Evolutionary conservation across 2,888 invertebrate genomes (phyloP).

Genomic region (Agapostemon virescens): DNA sequence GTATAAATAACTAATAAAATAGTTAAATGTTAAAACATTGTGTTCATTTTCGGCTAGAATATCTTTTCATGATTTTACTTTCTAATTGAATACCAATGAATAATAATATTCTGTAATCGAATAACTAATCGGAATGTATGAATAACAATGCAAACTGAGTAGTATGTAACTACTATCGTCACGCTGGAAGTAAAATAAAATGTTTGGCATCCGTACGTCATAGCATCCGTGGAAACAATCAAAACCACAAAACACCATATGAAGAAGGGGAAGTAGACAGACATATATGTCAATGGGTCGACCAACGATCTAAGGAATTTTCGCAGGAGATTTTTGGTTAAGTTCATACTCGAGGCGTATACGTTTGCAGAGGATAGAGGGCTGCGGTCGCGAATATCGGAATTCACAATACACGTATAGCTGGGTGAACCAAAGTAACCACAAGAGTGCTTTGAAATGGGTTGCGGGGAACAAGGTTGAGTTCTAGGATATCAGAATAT

Average conservation of each 20-base stretch:
- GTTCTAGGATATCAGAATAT: conserved; percentile 63
- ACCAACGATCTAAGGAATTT: conserved; percentile 47
- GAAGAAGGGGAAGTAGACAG: conserved; percentile 17
- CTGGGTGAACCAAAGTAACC: conserved; percentile 69
- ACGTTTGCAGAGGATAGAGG: conserved; percentile 55
- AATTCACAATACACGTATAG: conserved; percentile 67
- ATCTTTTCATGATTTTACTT: neutral
- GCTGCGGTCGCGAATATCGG: conserved; percentile 65
- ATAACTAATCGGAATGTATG: neutral
- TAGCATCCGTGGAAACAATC: conserved; percentile 2
- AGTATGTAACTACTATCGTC: neutral
- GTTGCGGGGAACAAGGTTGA: conserved; percentile 57
- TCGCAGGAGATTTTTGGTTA: conserved; percentile 58
- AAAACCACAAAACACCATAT: conserved; percentile 28
- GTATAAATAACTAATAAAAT: too few relatives aligned
- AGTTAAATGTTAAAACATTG: neutral
- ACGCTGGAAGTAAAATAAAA: neutral
- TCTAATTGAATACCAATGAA: too few relatives aligned
- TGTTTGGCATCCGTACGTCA: neutral
- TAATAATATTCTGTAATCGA: too few relatives aligned
- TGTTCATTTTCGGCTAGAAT: neutral
- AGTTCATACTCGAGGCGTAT: conserved; percentile 54
- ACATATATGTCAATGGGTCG: conserved; percentile 15
- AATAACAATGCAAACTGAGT: neutral
- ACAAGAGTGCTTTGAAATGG: conserved; percentile 47